Evolutionary conservation across 2,113 vertebrate species (phyloP), one percentile per base, ranked within the genome.

Genomic region (Zapornia atra): DNA sequence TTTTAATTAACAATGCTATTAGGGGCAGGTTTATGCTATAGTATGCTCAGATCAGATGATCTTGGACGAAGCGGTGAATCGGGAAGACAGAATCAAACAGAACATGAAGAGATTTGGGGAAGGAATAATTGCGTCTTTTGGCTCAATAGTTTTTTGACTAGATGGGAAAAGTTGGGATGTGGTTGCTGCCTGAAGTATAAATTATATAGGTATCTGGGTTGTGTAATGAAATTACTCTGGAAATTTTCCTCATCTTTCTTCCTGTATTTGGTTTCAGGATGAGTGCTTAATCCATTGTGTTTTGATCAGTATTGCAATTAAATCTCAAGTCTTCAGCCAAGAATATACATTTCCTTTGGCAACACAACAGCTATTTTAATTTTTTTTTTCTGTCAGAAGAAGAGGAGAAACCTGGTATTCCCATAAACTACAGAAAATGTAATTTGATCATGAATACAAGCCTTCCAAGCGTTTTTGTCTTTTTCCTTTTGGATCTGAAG

Each of bases 231-330:
- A 69, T 76, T 38, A 24, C 77, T 77, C 73, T 72, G 75, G 64
- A 95, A 94, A 59, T 66, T 54, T 75, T 87, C 34, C 25, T 83
- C 40, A 9, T 84, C 75, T 72, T 83, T 86, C 46, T 94, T 91
- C 56, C 44, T 85, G 17, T 77, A 9, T 80, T 92, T 93, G 44
- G 28, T 84, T 90, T 92, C 54, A 72, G 87, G 72, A 29, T 88
- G 51, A 90, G 36, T 38, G 51, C 80, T 92, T 94, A 88, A 88
- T 82, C 46, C 59, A 72, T 31, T 53, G 64, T 63, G 42, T 91
- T 95, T 94, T 88, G 57, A 93, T 86, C 71, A 91, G 54, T 36
- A 66, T 40, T 95, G 54, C 87, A 94, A 51, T 88, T 79, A 77
- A 82, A 71, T 92, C 76, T 63, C 54, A n/a, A 36, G 33, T 82